Evolutionary conservation across 2,888 invertebrate species (phyloP), one percentile per base, ranked within the genome.

Genomic region (Tinea pellionella): DNA sequence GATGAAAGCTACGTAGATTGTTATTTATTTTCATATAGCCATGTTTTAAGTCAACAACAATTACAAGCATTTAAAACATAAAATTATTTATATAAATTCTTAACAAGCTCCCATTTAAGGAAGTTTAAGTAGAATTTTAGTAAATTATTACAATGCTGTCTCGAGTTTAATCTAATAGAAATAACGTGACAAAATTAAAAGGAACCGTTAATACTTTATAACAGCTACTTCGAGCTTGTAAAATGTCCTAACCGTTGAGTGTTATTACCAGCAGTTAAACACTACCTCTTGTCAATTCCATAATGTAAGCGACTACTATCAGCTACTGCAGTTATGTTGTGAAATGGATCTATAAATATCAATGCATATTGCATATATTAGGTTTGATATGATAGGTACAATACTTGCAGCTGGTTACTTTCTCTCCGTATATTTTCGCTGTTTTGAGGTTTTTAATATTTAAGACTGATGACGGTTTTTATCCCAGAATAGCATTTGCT

Each of bases 231-330:
- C 47, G 13, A 9, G 15, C 47, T 16, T 47, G 47, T 47, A 47
- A 47, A 47, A 2, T 47, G 47, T 47, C 47, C 16, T 47, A 16
- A 47, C 47, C 16, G 13, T 37, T 37, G 47, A 47, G 13, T 15
- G 16, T 16, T 51, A 51, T 51, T 51, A 18, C 19, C 53, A 19
- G 53, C 53, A 19, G 24, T 53, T 53, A 53, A n/a, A 53, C 53
- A 53, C 24, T 53, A 24, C 19, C 24, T 18, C 53, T 53, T 24
- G 53, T 53, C 53, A 53, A 53, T 53, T 16, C 53, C 4, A 12
- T 8, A 53, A 24, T 15, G 16, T 16, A 47, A 15, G 12, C n/a
- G 15, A 37, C 37, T 30, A 4, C 30, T 6, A 37, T 37, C 37
- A 1, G 37, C 37, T 37, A 37, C 37, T 37, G 37, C 37, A 6